phyloP scores from a whole-genome alignment of 35 echinoderm and acorn worm species.

The Chiridota heheva region DNA sequence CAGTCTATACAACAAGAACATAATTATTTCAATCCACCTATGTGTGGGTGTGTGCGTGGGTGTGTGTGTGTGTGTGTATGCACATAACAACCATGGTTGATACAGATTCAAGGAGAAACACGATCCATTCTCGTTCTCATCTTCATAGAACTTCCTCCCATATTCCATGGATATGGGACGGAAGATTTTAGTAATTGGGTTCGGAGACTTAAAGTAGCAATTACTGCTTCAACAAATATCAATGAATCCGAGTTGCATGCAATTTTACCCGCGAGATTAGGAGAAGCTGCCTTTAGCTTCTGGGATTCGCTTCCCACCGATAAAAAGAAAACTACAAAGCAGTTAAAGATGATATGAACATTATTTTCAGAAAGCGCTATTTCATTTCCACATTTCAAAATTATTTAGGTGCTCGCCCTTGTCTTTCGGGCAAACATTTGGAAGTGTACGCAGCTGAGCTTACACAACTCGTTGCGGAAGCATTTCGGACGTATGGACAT shows the following conservation, averaged over 20 bases:
- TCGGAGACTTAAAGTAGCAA: not conserved
- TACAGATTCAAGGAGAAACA: no score
- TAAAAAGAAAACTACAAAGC: not conserved
- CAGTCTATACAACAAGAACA: no score
- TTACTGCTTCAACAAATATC: not conserved
- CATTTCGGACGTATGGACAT: not conserved
- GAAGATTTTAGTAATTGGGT: constrained; percentile 10
- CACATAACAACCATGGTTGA: no score
- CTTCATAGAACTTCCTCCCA: not conserved
- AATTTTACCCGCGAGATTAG: not conserved
- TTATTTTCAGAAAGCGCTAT: not conserved
- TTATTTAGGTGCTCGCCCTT: not conserved
- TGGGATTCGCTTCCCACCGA: not conserved
- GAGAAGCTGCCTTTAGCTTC: not conserved
- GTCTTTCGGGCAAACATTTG: not conserved
- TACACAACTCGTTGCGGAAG: constrained; percentile 1
- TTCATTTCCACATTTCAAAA: not conserved
- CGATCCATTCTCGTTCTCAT: no score
- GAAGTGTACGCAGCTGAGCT: constrained; percentile 25
- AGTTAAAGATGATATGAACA: not conserved
- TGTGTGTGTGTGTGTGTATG: no score
- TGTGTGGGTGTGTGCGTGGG: no score
- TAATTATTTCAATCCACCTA: no score
- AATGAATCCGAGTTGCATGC: not conserved
- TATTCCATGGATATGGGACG: not conserved